These are phyloP conservation scores for Incurvaria masculella DNA, from an alignment of 2,888 invertebrate species.

Conservation along the genomic window DNA sequence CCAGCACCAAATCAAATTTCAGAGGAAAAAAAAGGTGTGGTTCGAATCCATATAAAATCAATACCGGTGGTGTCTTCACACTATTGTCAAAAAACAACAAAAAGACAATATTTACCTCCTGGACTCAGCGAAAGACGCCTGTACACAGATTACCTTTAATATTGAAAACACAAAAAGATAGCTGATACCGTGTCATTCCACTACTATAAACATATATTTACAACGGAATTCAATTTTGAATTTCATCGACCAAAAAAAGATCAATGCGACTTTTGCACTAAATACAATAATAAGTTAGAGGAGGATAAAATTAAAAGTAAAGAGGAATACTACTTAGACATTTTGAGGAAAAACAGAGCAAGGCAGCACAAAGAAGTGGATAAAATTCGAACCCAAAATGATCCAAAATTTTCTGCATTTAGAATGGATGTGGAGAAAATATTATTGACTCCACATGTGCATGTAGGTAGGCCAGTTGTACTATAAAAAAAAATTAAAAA, in stretches of 20 bases:
- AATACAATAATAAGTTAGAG: neutral
- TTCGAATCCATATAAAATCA: neutral
- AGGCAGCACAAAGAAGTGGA: neutral
- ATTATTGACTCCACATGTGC: constrained; percentile 1
- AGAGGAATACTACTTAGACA: neutral
- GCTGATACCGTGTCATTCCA: neutral
- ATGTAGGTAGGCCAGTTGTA: neutral
- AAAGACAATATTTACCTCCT: neutral
- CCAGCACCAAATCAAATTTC: neutral
- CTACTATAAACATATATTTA: neutral
- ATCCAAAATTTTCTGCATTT: no score
- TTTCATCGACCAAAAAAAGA: neutral
- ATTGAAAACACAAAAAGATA: neutral
- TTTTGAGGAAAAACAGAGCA: neutral
- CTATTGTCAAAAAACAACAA: neutral
- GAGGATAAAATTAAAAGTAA: neutral
- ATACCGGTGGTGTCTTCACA: neutral
- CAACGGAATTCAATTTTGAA: neutral
- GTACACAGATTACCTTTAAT: neutral
- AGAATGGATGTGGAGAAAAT: constrained; percentile 5
- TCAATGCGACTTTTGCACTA: neutral
- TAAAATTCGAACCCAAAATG: neutral
- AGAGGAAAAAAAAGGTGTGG: neutral
- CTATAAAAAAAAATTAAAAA: neutral
- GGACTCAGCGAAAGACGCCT: neutral